Evolutionary conservation across 2,113 vertebrate genomes (phyloP).

Genomic region (Paralichthys olivaceus): DNA sequence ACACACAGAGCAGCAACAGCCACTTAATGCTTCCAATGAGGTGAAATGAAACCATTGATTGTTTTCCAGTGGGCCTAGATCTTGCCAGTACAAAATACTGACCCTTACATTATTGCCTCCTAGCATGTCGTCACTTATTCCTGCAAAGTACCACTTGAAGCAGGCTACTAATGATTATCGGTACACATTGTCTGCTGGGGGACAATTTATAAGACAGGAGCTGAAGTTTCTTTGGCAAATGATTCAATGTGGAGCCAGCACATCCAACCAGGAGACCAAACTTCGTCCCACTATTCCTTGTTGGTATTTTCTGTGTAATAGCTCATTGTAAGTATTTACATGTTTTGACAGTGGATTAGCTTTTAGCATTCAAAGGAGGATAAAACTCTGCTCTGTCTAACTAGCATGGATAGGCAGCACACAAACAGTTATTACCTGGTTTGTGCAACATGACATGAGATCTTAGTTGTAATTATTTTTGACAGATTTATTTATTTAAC

Average conservation of each 20-base stretch:
- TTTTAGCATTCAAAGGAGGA: too few relatives aligned
- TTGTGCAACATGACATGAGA: not conserved
- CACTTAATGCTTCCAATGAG: too few relatives aligned
- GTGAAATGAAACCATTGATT: too few relatives aligned
- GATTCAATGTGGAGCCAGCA: not conserved
- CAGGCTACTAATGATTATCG: constrained; percentile 27
- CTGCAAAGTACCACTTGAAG: constrained; percentile 18
- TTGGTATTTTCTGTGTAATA: not conserved
- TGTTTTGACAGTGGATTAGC: too few relatives aligned
- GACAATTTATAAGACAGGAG: not conserved
- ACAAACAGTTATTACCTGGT: not conserved
- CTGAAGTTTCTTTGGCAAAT: not conserved
- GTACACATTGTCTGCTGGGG: not conserved
- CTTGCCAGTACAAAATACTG: not conserved
- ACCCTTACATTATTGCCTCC: not conserved
- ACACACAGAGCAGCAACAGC: constrained; percentile 2
- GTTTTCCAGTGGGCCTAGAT: not conserved
- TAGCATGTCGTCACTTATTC: not conserved
- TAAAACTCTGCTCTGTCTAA: too few relatives aligned
- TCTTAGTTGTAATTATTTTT: too few relatives aligned
- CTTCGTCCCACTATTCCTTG: not conserved
- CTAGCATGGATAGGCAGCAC: not conserved
- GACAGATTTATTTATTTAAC: too few relatives aligned
- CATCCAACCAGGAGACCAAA: not conserved
- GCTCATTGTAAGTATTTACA: too few relatives aligned